These are phyloP conservation scores for Bos taurus DNA, from an alignment of 2,113 vertebrate genomes.

Conservation along the genomic window ARS-UCD2.0 NC_037356.1:15506001-15506500, in stretches of 20 bases:
- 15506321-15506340: not conserved
- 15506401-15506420: not conserved
- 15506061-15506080: not conserved
- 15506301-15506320: not conserved
- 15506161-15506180: not conserved
- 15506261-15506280: not conserved
- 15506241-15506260: not conserved
- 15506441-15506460: not conserved
- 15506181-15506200: not conserved
- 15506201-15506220: not conserved
- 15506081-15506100: not conserved
- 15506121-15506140: not conserved
- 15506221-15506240: not conserved
- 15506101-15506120: accelerated
- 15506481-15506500: no score
- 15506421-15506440: not conserved
- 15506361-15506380: not conserved
- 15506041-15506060: not conserved
- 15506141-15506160: not conserved
- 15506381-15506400: not conserved
- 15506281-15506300: not conserved
- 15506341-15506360: not conserved
- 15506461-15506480: not conserved
- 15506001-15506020: not conserved
- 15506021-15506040: not conserved